Percentiles rank a stretch among this genome's conserved stretches.
Evolutionary conservation across 1,140 invertebrate genomes (phyloP).

Genomic region (Aporrectodea caliginosa): DNA sequence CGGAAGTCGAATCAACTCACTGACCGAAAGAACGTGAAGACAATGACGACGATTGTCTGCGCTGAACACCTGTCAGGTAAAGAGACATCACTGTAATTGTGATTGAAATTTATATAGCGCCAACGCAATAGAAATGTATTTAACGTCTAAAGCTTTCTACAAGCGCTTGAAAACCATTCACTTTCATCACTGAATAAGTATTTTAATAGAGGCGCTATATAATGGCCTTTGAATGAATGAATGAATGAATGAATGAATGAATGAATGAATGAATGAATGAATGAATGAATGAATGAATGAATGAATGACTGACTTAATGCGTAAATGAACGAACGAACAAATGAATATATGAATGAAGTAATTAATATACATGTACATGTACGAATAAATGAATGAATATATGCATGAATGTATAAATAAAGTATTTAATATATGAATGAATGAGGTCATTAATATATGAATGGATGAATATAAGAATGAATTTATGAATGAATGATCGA

Average conservation of each 20-base stretch:
- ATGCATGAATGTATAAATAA: slow-evolving; percentile 33
- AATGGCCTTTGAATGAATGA: neutral
- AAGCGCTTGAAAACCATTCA: too few relatives aligned
- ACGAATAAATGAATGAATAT: slow-evolving; percentile 32
- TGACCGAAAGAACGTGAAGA: too few relatives aligned
- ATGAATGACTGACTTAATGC: neutral
- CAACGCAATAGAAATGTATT: too few relatives aligned
- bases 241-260: neutral
- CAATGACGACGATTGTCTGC: too few relatives aligned
- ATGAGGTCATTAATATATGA: slow-evolving; percentile 30
- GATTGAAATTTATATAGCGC: too few relatives aligned
- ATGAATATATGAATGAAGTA: slow-evolving; percentile 15
- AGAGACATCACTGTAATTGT: too few relatives aligned
- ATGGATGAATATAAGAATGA: slow-evolving; percentile 30
- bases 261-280: neutral
- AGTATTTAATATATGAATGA: slow-evolving; percentile 30
- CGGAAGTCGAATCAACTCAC: too few relatives aligned
- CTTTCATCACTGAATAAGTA: too few relatives aligned
- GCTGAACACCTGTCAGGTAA: too few relatives aligned
- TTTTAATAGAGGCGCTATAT: too few relatives aligned
- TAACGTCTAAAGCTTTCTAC: too few relatives aligned
- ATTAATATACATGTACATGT: slow-evolving; percentile 29
- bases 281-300: neutral
- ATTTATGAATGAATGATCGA: too few relatives aligned
- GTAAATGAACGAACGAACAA: neutral